These are phyloP conservation scores for Malacoraja senta DNA, from an alignment of 2,797 vertebrate species.

Conservation along the genomic window DNA sequence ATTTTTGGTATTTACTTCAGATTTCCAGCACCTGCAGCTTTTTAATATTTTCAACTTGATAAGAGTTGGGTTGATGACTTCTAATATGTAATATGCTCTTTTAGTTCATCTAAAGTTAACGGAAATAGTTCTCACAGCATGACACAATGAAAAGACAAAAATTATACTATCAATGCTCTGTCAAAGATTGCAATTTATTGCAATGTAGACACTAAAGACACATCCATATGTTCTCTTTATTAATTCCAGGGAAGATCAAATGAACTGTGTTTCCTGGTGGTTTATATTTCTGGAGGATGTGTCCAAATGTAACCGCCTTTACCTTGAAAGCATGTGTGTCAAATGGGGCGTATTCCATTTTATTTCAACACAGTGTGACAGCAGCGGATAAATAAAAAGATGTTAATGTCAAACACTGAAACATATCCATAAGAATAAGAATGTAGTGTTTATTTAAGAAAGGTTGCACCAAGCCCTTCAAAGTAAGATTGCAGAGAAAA, in stretches of 20 bases:
- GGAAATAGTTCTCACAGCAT: neutral
- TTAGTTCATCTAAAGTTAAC: neutral
- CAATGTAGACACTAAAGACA: neutral
- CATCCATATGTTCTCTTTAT: neutral
- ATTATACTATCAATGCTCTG: neutral
- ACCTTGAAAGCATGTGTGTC: neutral
- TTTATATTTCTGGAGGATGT: neutral
- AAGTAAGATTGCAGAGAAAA: neutral
- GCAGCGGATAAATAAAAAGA: conserved; percentile 12
- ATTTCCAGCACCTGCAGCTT: too few species aligned
- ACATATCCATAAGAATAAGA: neutral
- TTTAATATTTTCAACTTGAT: too few species aligned
- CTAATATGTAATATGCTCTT: neutral
- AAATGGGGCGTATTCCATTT: neutral
- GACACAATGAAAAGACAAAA: neutral
- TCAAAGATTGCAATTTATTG: neutral
- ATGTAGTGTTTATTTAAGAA: neutral
- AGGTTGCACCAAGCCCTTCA: neutral
- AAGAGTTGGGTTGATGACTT: neutral
- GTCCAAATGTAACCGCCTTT: conserved; percentile 14
- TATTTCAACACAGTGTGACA: conserved; percentile 17
- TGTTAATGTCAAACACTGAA: conserved; percentile 19
- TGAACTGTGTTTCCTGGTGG: neutral
- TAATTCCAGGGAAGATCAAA: neutral
- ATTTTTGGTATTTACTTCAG: too few species aligned